Evolutionary conservation across 2,888 invertebrate species (phyloP), one percentile per base, ranked within the genome.

Genomic region (Andrena dorsata): DNA sequence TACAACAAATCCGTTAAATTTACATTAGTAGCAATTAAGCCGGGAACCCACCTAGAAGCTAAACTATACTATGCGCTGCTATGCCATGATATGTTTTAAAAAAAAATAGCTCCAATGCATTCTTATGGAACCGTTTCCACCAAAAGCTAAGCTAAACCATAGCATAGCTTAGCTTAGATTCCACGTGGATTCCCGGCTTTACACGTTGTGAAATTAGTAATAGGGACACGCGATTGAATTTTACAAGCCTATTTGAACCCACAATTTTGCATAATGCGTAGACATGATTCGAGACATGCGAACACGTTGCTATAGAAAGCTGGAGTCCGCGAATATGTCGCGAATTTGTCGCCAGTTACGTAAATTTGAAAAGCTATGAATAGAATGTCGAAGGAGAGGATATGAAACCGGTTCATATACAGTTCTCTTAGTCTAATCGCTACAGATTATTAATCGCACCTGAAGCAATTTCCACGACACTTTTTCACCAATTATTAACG

Each of bases 321-420:
- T 32, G n/a, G 16, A 20, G 30, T 64, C 2, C 41, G 41, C 41
- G 1, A 41, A 41, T 49, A 26, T 28, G 35, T 47, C 16, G 28
- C n/a, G 41, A 47, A 56, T 56, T 64, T 30, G 74, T 73, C 47
- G 47, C 26, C 6, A n/a, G 26, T 76, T 76, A 76, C 32, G 47
- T 56, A 76, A 74, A 30, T 20, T 16, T 28, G 5, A 13, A 13
- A 71, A 23, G 41, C 58, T 51, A 23, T n/a, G 61, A 61, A 73
- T 49, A 71, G 35, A 32, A 49, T 35, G 51, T 51, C 20, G 26
- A 60, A 49, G 72, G 65, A 35, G 60, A 72, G 72, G 58, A 60
- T 60, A 53, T n/a, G 0, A 75, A 75, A 75, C 75, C 72, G 73
- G 73, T 75, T 75, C 26, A 26, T 49, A 71, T 60, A 71, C 26